Evolutionary conservation across 2,888 invertebrate species (phyloP).

Genomic region (Dolichomitus sp.): DNA sequence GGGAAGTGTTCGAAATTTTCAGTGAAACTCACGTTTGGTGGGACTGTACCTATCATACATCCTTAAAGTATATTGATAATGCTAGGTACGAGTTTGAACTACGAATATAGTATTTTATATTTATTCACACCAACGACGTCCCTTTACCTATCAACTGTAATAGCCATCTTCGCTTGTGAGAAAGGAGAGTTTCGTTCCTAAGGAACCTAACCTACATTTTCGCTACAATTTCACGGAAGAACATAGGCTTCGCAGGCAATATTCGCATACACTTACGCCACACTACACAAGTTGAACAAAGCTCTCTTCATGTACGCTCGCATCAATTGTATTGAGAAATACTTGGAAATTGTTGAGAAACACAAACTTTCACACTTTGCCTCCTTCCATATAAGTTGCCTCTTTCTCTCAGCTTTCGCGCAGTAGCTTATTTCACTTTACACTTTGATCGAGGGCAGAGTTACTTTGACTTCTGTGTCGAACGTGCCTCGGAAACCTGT

Average conservation of each 20-base stretch:
- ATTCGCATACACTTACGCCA: conserved; percentile 2
- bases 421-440: conserved; percentile 40
- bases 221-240: not conserved
- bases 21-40: no score
- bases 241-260: conserved; percentile 6
- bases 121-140: not conserved
- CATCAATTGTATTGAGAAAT: conserved; percentile 35
- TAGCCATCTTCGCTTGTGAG: not conserved
- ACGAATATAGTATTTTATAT: not conserved
- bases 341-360: conserved; percentile 41
- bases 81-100: not conserved
- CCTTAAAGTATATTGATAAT: not conserved
- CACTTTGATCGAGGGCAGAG: conserved; percentile 40
- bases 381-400: conserved; percentile 25
- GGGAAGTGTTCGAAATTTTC: no score
- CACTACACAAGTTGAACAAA: not conserved
- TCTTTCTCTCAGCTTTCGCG: conserved; percentile 8
- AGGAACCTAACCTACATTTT: conserved; percentile 11
- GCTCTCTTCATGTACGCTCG: not conserved
- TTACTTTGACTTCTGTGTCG: conserved; percentile 25
- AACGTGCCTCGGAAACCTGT: conserved; percentile 35
- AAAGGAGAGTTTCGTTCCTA: not conserved
- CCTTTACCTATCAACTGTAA: not conserved
- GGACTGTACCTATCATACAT: no score
- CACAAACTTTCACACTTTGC: conserved; percentile 24